Conservation (phyloP, 1,140 invertebrate genomes). For the Drosophila sulfurigaster region DNA sequence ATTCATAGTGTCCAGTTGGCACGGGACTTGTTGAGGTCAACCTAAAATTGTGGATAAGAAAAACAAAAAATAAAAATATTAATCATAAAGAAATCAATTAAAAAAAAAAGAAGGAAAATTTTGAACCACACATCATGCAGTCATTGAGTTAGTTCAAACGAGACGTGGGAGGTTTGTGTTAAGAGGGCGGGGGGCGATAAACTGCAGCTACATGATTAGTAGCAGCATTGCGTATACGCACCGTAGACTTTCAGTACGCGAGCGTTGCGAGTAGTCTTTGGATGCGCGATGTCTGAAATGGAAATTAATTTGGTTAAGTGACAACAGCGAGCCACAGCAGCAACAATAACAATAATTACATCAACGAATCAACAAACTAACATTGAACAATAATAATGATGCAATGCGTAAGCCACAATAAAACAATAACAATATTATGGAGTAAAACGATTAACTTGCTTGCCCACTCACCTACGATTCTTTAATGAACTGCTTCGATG, state of each 20-base stretch:
- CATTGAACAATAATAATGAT: constrained; percentile 20
- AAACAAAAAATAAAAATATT: constrained; percentile 19
- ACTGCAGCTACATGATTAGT: constrained; percentile 30
- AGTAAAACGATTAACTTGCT: constrained; percentile 10
- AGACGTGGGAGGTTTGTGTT: constrained; percentile 10
- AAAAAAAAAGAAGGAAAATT: constrained; percentile 14
- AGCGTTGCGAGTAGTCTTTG: constrained; percentile 90
- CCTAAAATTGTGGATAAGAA: constrained; percentile 65
- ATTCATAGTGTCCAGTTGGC: constrained; percentile 78
- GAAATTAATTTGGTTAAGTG: constrained; percentile 68
- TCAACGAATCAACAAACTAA: background rate
- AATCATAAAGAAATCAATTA: constrained; percentile 22
- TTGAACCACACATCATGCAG: constrained; percentile 30
- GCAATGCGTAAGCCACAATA: constrained; percentile 21
- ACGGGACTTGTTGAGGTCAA: constrained; percentile 80
- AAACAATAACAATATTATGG: constrained; percentile 30
- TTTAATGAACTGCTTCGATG: constrained; percentile 85
- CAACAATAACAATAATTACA: constrained; percentile 29
- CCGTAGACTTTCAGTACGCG: constrained; percentile 93
- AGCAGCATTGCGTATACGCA: constrained; percentile 85
- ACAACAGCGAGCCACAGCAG: constrained; percentile 55
- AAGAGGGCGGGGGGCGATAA: constrained; percentile 1
- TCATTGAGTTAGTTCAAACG: constrained; percentile 29
- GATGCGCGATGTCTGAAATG: constrained; percentile 85
- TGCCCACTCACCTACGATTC: constrained; percentile 69